A percentile compares a stretch with the other conserved stretches of the same genome.
Evolutionary conservation across 2,888 invertebrate genomes (phyloP).

Genomic region (Lochmaea capreae): DNA sequence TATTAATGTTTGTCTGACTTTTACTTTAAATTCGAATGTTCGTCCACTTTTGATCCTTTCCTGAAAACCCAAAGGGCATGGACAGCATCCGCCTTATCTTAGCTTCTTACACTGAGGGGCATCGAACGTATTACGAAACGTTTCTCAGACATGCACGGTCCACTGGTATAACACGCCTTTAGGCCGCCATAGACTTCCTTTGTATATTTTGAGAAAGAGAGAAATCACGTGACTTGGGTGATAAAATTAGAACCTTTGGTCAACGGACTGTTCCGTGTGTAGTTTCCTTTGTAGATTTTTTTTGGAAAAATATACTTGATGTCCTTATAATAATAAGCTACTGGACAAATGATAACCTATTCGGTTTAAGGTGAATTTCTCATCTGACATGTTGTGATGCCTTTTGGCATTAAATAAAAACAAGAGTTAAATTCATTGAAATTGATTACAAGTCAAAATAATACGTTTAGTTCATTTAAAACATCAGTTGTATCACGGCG

Average conservation of each 20-base stretch:
- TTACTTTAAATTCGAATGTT: neutral
- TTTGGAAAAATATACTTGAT: neutral
- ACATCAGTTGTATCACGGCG: no score
- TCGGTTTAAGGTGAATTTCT: neutral
- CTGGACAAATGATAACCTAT: neutral
- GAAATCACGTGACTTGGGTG: slow-evolving; percentile 56
- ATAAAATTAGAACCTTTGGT: slow-evolving; percentile 53
- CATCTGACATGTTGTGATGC: no score
- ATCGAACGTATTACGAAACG: slow-evolving; percentile 38
- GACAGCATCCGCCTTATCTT: slow-evolving; percentile 5
- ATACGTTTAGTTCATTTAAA: no score
- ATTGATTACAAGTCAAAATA: no score
- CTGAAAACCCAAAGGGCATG: neutral
- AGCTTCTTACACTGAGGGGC: slow-evolving; percentile 3
- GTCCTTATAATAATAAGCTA: neutral
- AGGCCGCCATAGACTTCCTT: slow-evolving; percentile 49
- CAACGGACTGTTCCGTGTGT: slow-evolving; percentile 35
- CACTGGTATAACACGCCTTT: slow-evolving; percentile 40
- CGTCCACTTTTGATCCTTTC: neutral
- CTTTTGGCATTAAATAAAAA: no score
- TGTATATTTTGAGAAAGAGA: slow-evolving; percentile 48
- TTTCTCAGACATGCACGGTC: slow-evolving; percentile 41
- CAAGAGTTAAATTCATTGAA: no score
- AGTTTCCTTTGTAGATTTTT: slow-evolving; percentile 19
- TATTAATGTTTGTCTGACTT: neutral